A percentile compares a stretch with the other conserved stretches of the same genome.
These are phyloP conservation scores for Papilio polytes DNA, from an alignment of 1,140 invertebrate species.

Conservation along the genomic window DNA sequence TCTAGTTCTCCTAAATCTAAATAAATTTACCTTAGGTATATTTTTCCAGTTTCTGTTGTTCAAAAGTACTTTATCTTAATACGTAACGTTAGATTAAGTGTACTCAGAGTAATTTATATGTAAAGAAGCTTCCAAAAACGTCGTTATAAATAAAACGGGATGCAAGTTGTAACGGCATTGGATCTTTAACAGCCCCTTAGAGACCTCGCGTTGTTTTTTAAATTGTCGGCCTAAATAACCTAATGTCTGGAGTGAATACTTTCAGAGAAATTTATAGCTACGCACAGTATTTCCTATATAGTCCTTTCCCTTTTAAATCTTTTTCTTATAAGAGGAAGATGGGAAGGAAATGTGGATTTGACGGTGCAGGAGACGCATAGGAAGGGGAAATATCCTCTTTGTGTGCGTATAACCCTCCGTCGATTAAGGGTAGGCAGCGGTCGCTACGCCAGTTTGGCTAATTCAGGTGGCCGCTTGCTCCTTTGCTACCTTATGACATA, in stretches of 20 bases:
- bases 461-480: no score
- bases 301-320: no score
- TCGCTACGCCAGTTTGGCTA: no score
- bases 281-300: no score
- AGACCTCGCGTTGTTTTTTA: conserved; percentile 16
- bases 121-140: conserved; percentile 24
- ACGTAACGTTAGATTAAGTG: conserved; percentile 14
- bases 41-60: neutral
- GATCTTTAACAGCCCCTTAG: conserved; percentile 17
- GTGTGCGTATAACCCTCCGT: no score
- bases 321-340: no score
- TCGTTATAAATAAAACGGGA: conserved; percentile 21
- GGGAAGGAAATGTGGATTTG: no score
- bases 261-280: neutral
- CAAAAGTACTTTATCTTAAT: conserved; percentile 9
- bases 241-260: conserved; percentile 26
- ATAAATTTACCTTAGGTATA: neutral
- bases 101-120: conserved; percentile 22
- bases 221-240: conserved; percentile 27
- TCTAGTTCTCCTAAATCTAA: no score
- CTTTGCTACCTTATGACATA: no score
- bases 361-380: no score
- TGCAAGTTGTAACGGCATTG: conserved; percentile 19
- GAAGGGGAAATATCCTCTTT: no score
- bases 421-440: no score